Conservation (phyloP, 2,113 vertebrate species). For the rat (Rattus norvegicus) region DNA sequence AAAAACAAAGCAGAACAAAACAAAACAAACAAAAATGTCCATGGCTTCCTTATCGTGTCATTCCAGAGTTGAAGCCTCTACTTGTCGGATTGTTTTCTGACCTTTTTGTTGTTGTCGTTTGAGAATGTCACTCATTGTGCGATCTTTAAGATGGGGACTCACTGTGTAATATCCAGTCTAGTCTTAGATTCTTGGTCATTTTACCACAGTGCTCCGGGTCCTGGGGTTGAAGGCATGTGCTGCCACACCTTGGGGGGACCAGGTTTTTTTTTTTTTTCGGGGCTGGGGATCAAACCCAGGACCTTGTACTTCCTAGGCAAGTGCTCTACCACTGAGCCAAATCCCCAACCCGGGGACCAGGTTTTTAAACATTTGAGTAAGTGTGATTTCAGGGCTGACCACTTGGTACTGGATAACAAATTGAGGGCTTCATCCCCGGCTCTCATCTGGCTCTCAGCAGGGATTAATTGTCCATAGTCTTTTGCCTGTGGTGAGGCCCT, state of each 20-base stretch:
- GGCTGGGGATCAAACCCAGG: too few species aligned
- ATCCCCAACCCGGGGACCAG: too few species aligned
- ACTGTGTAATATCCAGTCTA: neutral
- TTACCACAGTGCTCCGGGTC: too few species aligned
- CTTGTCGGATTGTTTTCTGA: neutral
- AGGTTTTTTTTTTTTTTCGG: too few species aligned
- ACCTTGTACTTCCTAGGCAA: too few species aligned
- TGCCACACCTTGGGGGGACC: neutral
- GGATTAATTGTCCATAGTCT: neutral
- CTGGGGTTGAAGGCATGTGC: neutral
- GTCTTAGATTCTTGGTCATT: neutral
- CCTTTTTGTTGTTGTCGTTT: neutral
- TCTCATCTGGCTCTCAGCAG: neutral
- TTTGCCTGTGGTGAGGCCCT: neutral
- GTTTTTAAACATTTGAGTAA: neutral
- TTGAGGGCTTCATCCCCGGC: neutral
- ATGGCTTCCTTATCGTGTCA: too few species aligned
- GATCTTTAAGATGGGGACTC: too few species aligned
- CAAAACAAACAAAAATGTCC: neutral
- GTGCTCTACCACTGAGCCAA: too few species aligned
- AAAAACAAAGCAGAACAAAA: neutral
- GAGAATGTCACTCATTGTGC: neutral
- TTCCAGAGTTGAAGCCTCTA: too few species aligned
- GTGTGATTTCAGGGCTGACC: neutral
- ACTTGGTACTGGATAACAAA: neutral